These are phyloP conservation scores for Nomada ferruginata DNA, from an alignment of 2,888 invertebrate genomes.

Conservation along the genomic window DNA sequence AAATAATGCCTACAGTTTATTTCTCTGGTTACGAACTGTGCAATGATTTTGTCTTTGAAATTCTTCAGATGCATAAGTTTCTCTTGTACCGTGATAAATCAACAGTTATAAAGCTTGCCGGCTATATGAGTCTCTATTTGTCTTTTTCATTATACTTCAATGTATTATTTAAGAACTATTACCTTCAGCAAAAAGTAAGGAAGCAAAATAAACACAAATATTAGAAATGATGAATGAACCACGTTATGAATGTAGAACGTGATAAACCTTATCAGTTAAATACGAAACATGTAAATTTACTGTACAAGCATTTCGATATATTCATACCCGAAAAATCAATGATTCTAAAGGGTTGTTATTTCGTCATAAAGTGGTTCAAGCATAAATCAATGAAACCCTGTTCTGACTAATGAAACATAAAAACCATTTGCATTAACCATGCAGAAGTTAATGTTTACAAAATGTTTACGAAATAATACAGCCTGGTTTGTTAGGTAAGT, in stretches of 20 bases:
- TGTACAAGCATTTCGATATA: too few species aligned
- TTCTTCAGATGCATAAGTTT: constrained; percentile 14
- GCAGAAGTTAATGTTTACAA: too few species aligned
- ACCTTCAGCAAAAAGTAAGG: constrained; percentile 48
- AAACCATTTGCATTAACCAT: background rate
- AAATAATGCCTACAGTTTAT: background rate
- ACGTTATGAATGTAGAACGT: constrained; percentile 45
- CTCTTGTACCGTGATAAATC: constrained; percentile 25
- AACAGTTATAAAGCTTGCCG: constrained; percentile 42
- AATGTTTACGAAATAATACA: too few species aligned
- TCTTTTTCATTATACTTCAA: constrained; percentile 16
- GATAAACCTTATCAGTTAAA: background rate
- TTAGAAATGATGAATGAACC: constrained; percentile 48
- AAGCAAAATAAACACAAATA: constrained; percentile 53
- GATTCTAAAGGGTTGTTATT: background rate
- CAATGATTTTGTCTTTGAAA: background rate
- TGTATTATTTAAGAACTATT: constrained; percentile 31
- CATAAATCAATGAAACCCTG: constrained; percentile 38
- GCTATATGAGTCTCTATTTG: constrained; percentile 16
- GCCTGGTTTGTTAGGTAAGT: background rate
- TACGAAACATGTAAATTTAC: background rate
- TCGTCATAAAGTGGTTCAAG: constrained; percentile 53
- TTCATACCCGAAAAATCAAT: too few species aligned
- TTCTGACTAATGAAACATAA: constrained; percentile 27
- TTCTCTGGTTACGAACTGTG: background rate